Base-by-base conservation (phyloP, 1,140 invertebrate genomes). In the Mactra quadrangularis region DNA sequence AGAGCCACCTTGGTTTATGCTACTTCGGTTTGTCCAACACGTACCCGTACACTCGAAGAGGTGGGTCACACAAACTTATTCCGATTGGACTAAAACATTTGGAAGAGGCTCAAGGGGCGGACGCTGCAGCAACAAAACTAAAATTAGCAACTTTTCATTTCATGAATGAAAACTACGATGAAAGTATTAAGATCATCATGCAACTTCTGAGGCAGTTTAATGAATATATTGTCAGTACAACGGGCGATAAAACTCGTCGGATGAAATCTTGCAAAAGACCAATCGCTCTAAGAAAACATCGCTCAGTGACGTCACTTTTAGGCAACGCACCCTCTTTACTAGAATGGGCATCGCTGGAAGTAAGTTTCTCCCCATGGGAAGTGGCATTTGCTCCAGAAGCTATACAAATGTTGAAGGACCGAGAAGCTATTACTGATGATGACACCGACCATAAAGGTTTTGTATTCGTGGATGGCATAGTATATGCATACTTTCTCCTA, bases 161-260 rank as follows among this genome's bases (percentile, higher is more conserved):
- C 27, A 70, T 71, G 77, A 81, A 52, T 7, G 77, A 81, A 25
- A 71, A 81, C 60, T 70, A 81, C 52, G 77, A 81, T 29, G 77
- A 81, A 71, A 35, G 62, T n/a, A 81, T 81, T 22, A 81, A 81
- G 33, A 81, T 81, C 9, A 52, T 71, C 27, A 81, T 81, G 77
- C 77, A 81, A 22, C 64, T 81, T 25, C 55, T 81, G n/a, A 22
- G 77, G 47, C 77, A 81, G 35, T 81, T 81, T 25, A 81, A 81
- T 55, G 77, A 71, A 60, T 81, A 81, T 29, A 81, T 81, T 15
- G 77, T 81, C 22, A 70, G 71, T 64, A 81, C 77, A 60, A 81
- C 77, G 6, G 77, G 77, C 19, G 77, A 81, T 22, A 81, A 81
- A 71, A 81, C 77, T 7, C 17, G 77, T 9, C 29, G 77, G 25